Conservation (phyloP, 92 coral and sea anemone species). For the Heliopora coerulea region DNA sequence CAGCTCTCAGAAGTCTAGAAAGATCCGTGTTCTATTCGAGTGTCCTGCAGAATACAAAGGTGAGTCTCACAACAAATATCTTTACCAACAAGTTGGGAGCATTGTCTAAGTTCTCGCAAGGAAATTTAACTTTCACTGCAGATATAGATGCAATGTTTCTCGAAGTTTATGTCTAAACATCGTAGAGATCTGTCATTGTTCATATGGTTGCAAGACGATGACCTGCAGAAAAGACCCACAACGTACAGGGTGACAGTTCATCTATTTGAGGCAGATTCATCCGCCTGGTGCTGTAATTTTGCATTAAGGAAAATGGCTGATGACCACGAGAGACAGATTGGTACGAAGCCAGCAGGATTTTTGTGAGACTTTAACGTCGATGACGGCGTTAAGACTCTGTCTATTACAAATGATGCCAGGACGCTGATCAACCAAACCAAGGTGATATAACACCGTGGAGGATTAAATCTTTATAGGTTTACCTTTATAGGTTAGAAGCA, state of each 20-base stretch:
- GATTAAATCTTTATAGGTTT: background rate
- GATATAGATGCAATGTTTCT: too few species aligned
- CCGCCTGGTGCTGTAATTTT: conserved; percentile 4
- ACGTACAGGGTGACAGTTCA: conserved; percentile 18
- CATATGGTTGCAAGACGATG: too few species aligned
- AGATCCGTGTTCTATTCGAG: too few species aligned
- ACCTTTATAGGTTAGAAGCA: too few species aligned
- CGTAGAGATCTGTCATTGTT: too few species aligned
- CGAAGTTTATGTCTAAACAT: too few species aligned
- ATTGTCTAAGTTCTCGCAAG: too few species aligned
- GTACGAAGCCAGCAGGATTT: background rate
- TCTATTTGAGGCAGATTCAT: conserved; percentile 13
- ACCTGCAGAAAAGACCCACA: background rate
- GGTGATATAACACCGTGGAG: background rate
- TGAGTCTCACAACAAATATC: too few species aligned
- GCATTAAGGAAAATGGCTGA: conserved; percentile 7
- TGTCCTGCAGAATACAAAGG: too few species aligned
- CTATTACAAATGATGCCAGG: background rate
- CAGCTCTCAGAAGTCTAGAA: too few species aligned
- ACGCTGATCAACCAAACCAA: background rate
- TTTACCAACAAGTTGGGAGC: too few species aligned
- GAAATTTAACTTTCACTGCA: too few species aligned
- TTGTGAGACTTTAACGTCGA: background rate
- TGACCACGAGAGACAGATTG: background rate
- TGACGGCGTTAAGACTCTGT: background rate